Conservation (phyloP, 2,113 vertebrate genomes). For the Climacteris rufus region DNA sequence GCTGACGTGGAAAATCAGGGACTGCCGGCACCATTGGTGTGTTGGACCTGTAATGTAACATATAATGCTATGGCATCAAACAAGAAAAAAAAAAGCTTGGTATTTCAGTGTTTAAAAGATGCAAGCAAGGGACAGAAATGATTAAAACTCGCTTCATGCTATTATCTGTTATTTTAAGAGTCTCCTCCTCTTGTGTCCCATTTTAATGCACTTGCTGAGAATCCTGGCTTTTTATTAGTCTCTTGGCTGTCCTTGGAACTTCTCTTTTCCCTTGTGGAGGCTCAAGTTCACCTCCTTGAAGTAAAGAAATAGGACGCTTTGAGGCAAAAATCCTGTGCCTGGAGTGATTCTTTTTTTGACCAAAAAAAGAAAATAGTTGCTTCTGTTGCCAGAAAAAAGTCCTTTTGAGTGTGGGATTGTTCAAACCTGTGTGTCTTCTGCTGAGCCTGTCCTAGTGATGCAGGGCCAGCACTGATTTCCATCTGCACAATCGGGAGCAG, state of each 20-base stretch:
- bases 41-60: background rate
- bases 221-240: background rate
- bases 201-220: slow-evolving; percentile 17
- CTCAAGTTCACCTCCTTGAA: slow-evolving; percentile 20
- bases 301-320: slow-evolving; percentile 23
- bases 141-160: background rate
- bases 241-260: slow-evolving; percentile 10
- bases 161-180: background rate
- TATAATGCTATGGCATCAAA: background rate
- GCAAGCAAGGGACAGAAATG: background rate
- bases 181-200: background rate
- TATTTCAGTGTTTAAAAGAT: background rate
- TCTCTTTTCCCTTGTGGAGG: background rate
- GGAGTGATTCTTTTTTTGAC: background rate
- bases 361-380: background rate
- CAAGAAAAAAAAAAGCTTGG: background rate
- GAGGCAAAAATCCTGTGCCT: background rate
- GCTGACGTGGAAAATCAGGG: background rate
- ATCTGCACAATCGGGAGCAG: background rate
- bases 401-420: background rate
- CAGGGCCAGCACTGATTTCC: accelerated
- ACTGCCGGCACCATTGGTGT: accelerated
- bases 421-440: background rate
- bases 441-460: accelerated
- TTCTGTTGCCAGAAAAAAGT: background rate